These are phyloP conservation scores for Oncorhynchus tshawytscha DNA, from an alignment of 2,113 vertebrate species.

Conservation along the genomic window DNA sequence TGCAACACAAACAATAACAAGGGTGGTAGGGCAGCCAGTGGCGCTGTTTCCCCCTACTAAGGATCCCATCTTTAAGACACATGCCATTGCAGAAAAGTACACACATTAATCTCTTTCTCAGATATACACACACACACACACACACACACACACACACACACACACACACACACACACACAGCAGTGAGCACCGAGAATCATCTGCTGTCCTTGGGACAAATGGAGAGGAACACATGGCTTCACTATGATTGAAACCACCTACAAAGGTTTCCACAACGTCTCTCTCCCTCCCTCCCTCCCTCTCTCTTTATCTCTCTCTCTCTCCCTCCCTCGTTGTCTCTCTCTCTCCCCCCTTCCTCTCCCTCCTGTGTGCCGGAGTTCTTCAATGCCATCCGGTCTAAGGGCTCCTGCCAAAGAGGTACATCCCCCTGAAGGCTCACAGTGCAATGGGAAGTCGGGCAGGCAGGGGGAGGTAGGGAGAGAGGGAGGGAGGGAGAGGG, in stretches of 20 bases:
- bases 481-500: constrained; percentile 8
- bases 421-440: constrained; percentile 55
- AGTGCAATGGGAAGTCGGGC: constrained; percentile 61
- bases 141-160: background rate
- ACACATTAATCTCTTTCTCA: background rate
- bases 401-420: constrained; percentile 58
- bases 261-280: constrained; percentile 60
- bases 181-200: constrained; percentile 43
- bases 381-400: constrained; percentile 50
- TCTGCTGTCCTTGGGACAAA: constrained; percentile 60
- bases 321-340: constrained; percentile 11
- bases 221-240: constrained; percentile 69
- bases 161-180: background rate
- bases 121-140: background rate
- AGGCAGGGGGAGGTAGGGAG: constrained; percentile 42
- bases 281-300: background rate
- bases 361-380: background rate
- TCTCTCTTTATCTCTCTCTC: background rate
- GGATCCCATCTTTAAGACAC: background rate
- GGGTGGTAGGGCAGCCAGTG: no score
- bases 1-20: no score
- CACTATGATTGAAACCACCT: constrained; percentile 67
- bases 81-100: background rate
- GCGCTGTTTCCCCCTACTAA: no score
- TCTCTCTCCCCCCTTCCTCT: background rate